Percentiles rank a stretch among this genome's conserved stretches.
phyloP scores from a whole-genome alignment of 2,888 invertebrate species.

The Eubasilissa splendida region DNA sequence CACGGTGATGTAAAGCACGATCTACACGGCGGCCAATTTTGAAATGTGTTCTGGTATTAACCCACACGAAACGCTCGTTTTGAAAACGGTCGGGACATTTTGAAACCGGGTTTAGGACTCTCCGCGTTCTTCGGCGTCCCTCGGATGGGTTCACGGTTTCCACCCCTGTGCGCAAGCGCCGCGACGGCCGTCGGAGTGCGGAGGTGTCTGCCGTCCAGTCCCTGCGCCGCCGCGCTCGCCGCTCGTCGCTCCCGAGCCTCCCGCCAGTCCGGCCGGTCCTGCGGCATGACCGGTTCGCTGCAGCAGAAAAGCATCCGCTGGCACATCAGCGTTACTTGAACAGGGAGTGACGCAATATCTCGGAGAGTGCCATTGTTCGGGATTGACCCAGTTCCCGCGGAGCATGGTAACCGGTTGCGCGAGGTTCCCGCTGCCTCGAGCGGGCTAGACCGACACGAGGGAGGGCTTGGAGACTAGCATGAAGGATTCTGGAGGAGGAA shows the following conservation, averaged over 20 bases:
- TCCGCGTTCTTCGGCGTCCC: slow-evolving; percentile 7
- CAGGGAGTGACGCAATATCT: not conserved
- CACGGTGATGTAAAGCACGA: slow-evolving; percentile 4
- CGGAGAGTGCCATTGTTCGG: slow-evolving; percentile 20
- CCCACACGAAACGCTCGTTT: not conserved
- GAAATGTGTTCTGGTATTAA: not conserved
- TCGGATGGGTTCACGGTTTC: not conserved
- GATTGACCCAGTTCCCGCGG: slow-evolving; percentile 39
- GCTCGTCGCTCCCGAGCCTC: slow-evolving; percentile 17
- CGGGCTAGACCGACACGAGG: not conserved
- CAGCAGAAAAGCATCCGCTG: not conserved
- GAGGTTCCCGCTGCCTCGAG: not conserved
- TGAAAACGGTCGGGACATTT: slow-evolving; percentile 6
- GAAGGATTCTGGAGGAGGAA: slow-evolving; percentile 67
- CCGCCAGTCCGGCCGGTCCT: slow-evolving; percentile 8
- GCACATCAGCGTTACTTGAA: not conserved
- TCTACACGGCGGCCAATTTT: not conserved
- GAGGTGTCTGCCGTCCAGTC: slow-evolving; percentile 2
- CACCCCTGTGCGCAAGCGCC: slow-evolving; percentile 9
- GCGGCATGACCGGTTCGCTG: not conserved
- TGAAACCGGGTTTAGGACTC: not conserved
- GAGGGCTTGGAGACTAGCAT: slow-evolving; percentile 31
- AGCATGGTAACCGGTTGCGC: slow-evolving; percentile 10
- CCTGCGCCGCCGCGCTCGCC: slow-evolving; percentile 2
- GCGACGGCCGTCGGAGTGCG: slow-evolving; percentile 13